Conservation (phyloP, 2,888 invertebrate species). For the Dendrolimus pini region DNA sequence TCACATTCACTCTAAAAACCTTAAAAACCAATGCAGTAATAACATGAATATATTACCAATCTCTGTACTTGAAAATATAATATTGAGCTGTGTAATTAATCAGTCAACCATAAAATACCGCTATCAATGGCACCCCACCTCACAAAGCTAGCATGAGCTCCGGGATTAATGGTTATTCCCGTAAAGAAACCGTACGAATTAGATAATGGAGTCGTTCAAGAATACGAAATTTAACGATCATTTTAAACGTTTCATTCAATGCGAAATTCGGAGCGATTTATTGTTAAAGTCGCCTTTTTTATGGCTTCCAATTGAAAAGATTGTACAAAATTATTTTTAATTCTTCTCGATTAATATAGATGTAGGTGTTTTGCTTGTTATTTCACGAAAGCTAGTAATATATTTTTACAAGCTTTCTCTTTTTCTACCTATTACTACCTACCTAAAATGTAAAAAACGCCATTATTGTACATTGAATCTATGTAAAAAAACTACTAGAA, state of each 20-base stretch:
- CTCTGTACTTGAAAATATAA: too few relatives aligned
- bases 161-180: slow-evolving; percentile 41
- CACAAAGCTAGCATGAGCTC: slow-evolving; percentile 33
- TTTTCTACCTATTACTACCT: too few relatives aligned
- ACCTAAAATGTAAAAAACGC: too few relatives aligned
- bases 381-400: too few relatives aligned
- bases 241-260: background rate
- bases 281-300: background rate
- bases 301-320: background rate
- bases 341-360: background rate
- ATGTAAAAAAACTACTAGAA: too few relatives aligned
- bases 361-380: too few relatives aligned
- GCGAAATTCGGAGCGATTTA: background rate
- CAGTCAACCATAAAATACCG: slow-evolving; percentile 8
- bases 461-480: too few relatives aligned
- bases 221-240: slow-evolving; percentile 27
- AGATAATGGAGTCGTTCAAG: slow-evolving; percentile 50
- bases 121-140: slow-evolving; percentile 20
- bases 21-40: too few relatives aligned
- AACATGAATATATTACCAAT: too few relatives aligned
- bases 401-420: too few relatives aligned
- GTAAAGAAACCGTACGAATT: slow-evolving; percentile 53
- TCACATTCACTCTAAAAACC: too few relatives aligned
- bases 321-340: background rate
- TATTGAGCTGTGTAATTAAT: background rate